Evolutionary conservation across 2,888 invertebrate species (phyloP).

Genomic region (Agonopterix alstromeriana): DNA sequence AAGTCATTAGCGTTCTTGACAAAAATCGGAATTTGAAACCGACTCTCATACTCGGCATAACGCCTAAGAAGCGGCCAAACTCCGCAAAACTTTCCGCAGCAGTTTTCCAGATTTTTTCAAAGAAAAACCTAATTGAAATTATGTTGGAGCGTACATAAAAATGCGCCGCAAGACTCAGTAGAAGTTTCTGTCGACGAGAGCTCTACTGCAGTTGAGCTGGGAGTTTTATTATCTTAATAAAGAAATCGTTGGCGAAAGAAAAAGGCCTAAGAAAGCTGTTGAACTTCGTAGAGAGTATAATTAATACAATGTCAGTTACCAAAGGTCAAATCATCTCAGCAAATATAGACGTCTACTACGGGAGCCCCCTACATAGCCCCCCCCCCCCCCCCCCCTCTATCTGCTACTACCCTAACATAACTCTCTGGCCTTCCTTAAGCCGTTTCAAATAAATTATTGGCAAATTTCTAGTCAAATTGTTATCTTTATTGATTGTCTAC

Average conservation of each 20-base stretch:
- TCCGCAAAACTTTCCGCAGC: constrained; percentile 15
- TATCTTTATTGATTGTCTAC: too few relatives aligned
- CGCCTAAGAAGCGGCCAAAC: constrained; percentile 2
- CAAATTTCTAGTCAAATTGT: too few relatives aligned
- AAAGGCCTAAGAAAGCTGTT: background rate
- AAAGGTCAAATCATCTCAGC: too few relatives aligned
- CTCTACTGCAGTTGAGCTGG: constrained; percentile 23
- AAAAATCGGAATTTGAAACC: background rate
- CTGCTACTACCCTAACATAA: too few relatives aligned
- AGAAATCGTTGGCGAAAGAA: constrained; percentile 16
- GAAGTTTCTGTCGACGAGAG: constrained; percentile 16
- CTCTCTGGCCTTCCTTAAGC: too few relatives aligned
- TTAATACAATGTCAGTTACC: too few relatives aligned
- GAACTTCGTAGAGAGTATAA: too few relatives aligned
- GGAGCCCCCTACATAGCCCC: too few relatives aligned
- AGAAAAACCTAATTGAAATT: constrained; percentile 43
- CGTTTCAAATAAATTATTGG: too few relatives aligned
- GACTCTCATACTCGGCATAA: background rate
- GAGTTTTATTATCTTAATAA: constrained; percentile 47
- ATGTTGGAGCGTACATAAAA: constrained; percentile 28
- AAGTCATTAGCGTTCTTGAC: too few relatives aligned
- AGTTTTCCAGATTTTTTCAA: constrained; percentile 13
- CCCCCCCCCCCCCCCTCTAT: too few relatives aligned
- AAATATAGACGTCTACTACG: too few relatives aligned
- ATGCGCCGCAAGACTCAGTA: constrained; percentile 4